phyloP scores from a whole-genome alignment of 2,888 invertebrate genomes.

The Drosophila parthenogenetica region DNA sequence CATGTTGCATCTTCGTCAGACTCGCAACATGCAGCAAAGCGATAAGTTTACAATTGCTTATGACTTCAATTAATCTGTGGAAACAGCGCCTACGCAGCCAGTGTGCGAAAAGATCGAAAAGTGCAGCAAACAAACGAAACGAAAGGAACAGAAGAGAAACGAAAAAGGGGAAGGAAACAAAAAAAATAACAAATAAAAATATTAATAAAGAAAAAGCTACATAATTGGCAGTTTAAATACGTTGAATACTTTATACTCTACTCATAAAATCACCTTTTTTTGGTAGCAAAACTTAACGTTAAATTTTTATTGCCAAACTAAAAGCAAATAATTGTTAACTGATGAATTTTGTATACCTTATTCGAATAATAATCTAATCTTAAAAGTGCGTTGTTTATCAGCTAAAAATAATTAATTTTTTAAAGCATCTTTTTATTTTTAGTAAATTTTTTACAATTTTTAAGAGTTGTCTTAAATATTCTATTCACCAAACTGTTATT shows the following conservation, averaged over 20 bases:
- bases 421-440: too few relatives aligned
- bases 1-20: constrained; percentile 7
- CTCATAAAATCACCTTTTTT: not conserved
- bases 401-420: too few relatives aligned
- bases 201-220: constrained; percentile 12
- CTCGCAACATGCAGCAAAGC: constrained; percentile 56
- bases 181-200: constrained; percentile 19
- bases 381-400: too few relatives aligned
- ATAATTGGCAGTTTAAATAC: not conserved
- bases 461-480: too few relatives aligned
- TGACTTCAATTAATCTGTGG: constrained; percentile 82
- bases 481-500: too few relatives aligned
- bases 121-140: constrained; percentile 11
- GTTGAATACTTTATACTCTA: constrained; percentile 17
- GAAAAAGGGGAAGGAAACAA: constrained; percentile 20
- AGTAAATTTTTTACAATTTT: too few relatives aligned
- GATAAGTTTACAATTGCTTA: constrained; percentile 81
- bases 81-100: constrained; percentile 80
- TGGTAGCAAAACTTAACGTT: not conserved
- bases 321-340: not conserved
- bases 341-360: not conserved
- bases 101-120: constrained; percentile 15
- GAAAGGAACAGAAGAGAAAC: constrained; percentile 2
- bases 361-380: too few relatives aligned
- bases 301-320: not conserved